These are phyloP conservation scores for Noctilio leporinus DNA, from an alignment of 2,113 vertebrate species.

Conservation along the genomic window DNA sequence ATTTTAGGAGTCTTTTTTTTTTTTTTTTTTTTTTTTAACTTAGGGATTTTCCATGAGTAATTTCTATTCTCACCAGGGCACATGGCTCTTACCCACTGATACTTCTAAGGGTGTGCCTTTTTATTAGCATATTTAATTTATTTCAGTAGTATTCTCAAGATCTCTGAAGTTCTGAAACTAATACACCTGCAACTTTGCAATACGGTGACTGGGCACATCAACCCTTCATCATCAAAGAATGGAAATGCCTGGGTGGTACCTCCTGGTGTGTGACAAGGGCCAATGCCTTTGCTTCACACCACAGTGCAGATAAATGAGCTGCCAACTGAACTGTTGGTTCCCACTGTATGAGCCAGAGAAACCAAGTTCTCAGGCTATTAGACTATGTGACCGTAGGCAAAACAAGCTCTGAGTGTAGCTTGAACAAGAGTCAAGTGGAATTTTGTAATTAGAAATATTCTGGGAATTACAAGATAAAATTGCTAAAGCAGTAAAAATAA, in stretches of 20 bases:
- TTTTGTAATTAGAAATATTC: neutral
- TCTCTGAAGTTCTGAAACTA: neutral
- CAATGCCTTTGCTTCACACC: neutral
- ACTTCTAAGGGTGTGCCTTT: neutral
- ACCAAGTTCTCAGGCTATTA: neutral
- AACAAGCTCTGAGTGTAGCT: neutral
- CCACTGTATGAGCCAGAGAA: neutral
- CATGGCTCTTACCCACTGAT: neutral
- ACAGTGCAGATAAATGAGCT: neutral
- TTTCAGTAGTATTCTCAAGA: neutral
- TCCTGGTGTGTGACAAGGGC: neutral
- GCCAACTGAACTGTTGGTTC: neutral
- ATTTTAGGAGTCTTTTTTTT: neutral
- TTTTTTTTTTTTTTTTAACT: neutral
- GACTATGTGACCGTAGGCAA: neutral
- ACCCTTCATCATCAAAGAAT: neutral
- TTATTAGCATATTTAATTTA: neutral
- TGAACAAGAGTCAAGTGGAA: neutral
- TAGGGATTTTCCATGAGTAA: neutral
- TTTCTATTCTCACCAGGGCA: neutral
- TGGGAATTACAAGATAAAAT: neutral
- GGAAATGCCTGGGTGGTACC: neutral
- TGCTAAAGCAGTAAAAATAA: neutral
- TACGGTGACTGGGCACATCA: neutral
- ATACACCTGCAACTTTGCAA: neutral